These are phyloP conservation scores for Cyrtonyx montezumae DNA, from an alignment of 2,113 vertebrate species.

Conservation along the genomic window DNA sequence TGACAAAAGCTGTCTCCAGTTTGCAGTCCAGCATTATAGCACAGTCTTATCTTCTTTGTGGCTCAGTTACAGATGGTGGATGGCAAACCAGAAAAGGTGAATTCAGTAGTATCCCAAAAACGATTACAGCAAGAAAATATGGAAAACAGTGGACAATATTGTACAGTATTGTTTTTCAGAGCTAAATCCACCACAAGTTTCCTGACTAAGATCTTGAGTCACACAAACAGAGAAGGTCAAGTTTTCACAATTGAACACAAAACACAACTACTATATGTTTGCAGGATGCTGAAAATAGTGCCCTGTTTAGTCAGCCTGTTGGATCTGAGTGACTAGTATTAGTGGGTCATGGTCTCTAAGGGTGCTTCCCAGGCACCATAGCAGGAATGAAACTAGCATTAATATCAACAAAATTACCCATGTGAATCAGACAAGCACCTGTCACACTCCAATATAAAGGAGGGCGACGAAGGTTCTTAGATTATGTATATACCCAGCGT, in stretches of 20 bases:
- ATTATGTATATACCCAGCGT: no score
- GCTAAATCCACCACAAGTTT: no score
- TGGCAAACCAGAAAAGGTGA: not conserved
- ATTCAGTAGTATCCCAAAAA: not conserved
- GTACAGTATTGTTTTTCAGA: no score
- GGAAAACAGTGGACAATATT: no score
- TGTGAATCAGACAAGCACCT: not conserved
- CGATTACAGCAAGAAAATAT: no score
- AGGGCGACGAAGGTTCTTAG: no score
- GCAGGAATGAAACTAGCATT: not conserved
- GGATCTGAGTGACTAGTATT: not conserved
- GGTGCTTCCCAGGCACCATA: not conserved
- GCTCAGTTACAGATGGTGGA: not conserved
- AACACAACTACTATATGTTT: no score
- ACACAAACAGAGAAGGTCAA: no score
- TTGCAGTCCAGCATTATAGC: not conserved
- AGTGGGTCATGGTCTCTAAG: accelerated
- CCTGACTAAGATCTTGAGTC: no score
- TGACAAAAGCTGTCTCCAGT: not conserved
- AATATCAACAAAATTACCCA: not conserved
- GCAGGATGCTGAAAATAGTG: no score
- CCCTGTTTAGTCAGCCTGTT: not conserved
- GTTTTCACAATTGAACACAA: no score
- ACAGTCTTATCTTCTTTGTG: not conserved
- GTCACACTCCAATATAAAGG: no score